Evolutionary conservation across 2,888 invertebrate genomes (phyloP).

Genomic region (Athripsodes cinereus): DNA sequence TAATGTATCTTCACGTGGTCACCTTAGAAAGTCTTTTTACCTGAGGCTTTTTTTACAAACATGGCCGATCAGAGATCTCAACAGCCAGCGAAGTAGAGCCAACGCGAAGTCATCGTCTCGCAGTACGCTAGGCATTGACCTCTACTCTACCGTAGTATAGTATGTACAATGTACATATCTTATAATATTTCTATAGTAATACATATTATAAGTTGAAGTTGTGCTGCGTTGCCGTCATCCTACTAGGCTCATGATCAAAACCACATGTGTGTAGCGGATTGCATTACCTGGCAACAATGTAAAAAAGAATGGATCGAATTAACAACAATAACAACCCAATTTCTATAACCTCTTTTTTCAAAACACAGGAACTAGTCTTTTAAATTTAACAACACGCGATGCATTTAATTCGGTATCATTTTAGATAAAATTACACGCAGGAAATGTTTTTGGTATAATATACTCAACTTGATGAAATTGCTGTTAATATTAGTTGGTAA

Average conservation of each 20-base stretch:
- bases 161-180: not conserved
- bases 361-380: too few relatives aligned
- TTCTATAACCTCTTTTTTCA: too few relatives aligned
- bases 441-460: too few relatives aligned
- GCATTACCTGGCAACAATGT: not conserved
- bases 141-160: not conserved
- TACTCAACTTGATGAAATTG: too few relatives aligned
- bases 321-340: not conserved
- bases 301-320: not conserved
- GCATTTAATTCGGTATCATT: too few relatives aligned
- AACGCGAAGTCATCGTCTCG: constrained; percentile 15
- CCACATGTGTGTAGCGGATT: constrained; percentile 15
- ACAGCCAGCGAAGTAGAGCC: not conserved
- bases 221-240: constrained; percentile 13
- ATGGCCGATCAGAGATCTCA: constrained; percentile 8
- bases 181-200: too few relatives aligned
- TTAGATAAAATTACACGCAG: too few relatives aligned
- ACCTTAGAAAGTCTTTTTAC: not conserved
- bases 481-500: too few relatives aligned
- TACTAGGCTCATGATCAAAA: constrained; percentile 8
- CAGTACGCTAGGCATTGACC: constrained; percentile 22
- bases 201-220: too few relatives aligned
- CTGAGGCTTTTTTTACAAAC: constrained; percentile 9
- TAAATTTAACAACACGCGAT: too few relatives aligned
- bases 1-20: not conserved